Evolutionary conservation across 2,888 invertebrate genomes (phyloP).

Genomic region (Stenchaetothrips biformis): DNA sequence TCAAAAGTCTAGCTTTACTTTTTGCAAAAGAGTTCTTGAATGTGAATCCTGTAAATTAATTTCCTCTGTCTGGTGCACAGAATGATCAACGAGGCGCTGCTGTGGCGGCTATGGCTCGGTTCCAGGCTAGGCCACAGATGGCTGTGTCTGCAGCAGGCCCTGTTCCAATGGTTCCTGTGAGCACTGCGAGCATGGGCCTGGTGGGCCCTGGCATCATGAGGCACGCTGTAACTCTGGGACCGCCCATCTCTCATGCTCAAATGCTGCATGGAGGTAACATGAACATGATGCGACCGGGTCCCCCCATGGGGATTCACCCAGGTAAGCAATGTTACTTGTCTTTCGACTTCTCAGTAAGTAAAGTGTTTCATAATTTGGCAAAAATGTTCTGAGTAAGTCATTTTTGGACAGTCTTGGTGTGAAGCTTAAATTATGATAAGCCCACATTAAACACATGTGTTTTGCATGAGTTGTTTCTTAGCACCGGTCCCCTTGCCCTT

Average conservation of each 20-base stretch:
- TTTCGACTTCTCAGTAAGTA: background rate
- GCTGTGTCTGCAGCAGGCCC: conserved; percentile 49
- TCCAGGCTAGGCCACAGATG: conserved; percentile 50
- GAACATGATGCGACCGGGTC: conserved; percentile 40
- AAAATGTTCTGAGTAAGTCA: background rate
- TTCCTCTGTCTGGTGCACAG: background rate
- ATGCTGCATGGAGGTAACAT: conserved; percentile 35
- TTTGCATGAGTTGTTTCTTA: conserved; percentile 16
- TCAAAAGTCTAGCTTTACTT: background rate
- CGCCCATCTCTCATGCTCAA: conserved; percentile 28
- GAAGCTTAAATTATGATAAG: background rate
- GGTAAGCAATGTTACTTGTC: conserved; percentile 50
- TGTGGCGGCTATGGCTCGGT: conserved; percentile 37
- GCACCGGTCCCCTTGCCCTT: background rate
- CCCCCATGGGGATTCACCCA: conserved; percentile 60
- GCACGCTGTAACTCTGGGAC: conserved; percentile 33
- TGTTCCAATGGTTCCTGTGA: conserved; percentile 31
- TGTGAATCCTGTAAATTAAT: background rate
- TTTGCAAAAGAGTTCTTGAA: background rate
- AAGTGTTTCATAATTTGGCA: background rate
- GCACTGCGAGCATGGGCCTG: conserved; percentile 1
- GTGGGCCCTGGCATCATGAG: conserved; percentile 34
- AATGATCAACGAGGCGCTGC: conserved; percentile 11
- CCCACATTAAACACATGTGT: conserved; percentile 8
- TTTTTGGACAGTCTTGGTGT: conserved; percentile 20